Evolutionary conservation across 2,797 vertebrate genomes (phyloP).

Genomic region (Dendrocincla fuliginosa): DNA sequence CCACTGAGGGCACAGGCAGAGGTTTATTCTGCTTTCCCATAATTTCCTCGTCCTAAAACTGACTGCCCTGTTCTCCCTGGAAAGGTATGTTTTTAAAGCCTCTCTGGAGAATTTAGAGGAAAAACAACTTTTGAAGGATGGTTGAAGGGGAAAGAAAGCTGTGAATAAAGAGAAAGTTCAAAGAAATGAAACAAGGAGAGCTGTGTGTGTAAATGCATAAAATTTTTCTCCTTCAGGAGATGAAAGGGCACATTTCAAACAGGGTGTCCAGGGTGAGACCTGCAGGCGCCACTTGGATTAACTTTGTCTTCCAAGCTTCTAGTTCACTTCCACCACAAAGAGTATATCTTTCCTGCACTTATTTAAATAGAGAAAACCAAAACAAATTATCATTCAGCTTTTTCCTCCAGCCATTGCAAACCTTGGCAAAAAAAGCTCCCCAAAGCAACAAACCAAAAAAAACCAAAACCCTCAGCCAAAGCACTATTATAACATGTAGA

Average conservation of each 20-base stretch:
- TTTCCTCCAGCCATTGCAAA: background rate
- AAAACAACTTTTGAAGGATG: background rate
- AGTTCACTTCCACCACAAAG: background rate
- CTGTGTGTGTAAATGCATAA: background rate
- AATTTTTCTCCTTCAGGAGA: background rate
- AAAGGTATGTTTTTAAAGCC: background rate
- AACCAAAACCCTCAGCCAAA: background rate
- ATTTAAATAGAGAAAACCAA: background rate
- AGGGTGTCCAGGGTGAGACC: accelerated
- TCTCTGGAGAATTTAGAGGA: background rate
- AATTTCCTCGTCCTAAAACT: background rate
- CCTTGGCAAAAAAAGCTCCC: background rate
- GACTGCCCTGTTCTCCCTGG: background rate
- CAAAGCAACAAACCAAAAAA: background rate
- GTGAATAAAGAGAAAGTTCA: background rate
- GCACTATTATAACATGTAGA: background rate
- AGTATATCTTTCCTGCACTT: background rate
- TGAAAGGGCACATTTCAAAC: background rate
- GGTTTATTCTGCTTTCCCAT: background rate
- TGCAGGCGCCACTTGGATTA: background rate
- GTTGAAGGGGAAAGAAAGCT: background rate
- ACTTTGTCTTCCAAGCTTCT: background rate
- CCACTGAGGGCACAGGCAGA: background rate
- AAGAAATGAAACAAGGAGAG: background rate
- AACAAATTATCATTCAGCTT: background rate